These are phyloP conservation scores for Macrophya alboannulata DNA, from an alignment of 2,888 invertebrate genomes.

Conservation along the genomic window DNA sequence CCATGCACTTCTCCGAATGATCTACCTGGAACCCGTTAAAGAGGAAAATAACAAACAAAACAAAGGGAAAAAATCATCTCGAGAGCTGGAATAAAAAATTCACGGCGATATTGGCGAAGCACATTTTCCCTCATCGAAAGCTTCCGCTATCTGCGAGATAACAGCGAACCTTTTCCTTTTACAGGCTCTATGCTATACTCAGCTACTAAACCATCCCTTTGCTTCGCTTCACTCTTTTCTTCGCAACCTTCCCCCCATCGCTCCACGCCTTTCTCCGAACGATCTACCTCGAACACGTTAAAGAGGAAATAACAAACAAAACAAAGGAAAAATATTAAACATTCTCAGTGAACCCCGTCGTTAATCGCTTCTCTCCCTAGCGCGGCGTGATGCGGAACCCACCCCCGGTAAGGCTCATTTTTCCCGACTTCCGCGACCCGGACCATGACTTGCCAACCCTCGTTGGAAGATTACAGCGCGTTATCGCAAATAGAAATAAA, in stretches of 20 bases:
- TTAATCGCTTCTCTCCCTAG: conserved; percentile 37
- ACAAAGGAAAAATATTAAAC: conserved; percentile 39
- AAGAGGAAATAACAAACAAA: conserved; percentile 45
- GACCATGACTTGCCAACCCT: conserved; percentile 43
- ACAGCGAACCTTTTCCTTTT: conserved; percentile 32
- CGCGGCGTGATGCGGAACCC: neutral
- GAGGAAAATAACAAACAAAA: conserved; percentile 45
- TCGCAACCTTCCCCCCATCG: neutral
- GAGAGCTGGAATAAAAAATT: conserved; percentile 44
- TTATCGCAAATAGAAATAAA: conserved; percentile 53
- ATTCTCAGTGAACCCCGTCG: conserved; percentile 36
- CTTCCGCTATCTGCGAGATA: conserved; percentile 50
- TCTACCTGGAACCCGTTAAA: conserved; percentile 30
- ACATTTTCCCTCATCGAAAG: conserved; percentile 47
- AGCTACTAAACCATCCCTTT: neutral
- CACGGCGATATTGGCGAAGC: conserved; percentile 43
- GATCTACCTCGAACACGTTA: conserved; percentile 12
- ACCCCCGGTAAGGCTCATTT: conserved; percentile 20
- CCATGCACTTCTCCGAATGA: neutral
- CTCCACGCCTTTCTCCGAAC: neutral
- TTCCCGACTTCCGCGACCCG: conserved; percentile 44
- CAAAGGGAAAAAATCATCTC: conserved; percentile 22
- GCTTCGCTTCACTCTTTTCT: neutral
- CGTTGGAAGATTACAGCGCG: conserved; percentile 52
- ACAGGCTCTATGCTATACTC: conserved; percentile 38